Percentiles rank a stretch among this genome's conserved stretches.
phyloP scores from a whole-genome alignment of 2,113 vertebrate genomes.

The Nicator chloris region DNA sequence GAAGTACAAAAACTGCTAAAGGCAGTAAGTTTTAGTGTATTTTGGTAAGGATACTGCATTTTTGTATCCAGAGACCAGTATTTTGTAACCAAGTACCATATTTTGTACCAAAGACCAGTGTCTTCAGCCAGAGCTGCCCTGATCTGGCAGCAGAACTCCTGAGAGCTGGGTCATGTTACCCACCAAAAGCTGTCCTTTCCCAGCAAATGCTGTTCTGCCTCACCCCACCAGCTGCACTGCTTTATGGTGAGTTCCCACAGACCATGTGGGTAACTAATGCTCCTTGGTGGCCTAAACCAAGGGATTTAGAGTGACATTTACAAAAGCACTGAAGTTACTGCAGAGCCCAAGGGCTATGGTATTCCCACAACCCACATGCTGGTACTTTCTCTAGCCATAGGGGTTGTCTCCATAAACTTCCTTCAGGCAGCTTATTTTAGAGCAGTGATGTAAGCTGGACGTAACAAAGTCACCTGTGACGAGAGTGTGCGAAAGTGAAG shows the following conservation, averaged over 20 bases:
- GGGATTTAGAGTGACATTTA: neutral
- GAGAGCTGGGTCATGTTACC: neutral
- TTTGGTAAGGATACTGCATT: neutral
- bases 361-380: neutral
- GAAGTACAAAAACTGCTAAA: neutral
- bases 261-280: neutral
- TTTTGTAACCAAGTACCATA: no score
- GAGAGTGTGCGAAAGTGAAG: neutral
- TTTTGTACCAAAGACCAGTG: neutral
- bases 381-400: neutral
- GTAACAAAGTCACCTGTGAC: neutral
- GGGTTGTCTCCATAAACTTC: neutral
- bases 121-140: neutral
- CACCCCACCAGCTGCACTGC: fast-evolving
- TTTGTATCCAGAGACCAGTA: neutral
- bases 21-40: neutral
- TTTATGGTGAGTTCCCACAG: neutral
- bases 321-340: neutral
- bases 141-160: neutral
- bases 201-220: neutral
- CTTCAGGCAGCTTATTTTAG: neutral
- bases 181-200: neutral
- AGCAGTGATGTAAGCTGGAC: neutral
- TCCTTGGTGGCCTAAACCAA: neutral
- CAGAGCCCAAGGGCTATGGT: neutral